Conservation (phyloP, 2,113 vertebrate species). For the Neolamprologus variostigma region DNA sequence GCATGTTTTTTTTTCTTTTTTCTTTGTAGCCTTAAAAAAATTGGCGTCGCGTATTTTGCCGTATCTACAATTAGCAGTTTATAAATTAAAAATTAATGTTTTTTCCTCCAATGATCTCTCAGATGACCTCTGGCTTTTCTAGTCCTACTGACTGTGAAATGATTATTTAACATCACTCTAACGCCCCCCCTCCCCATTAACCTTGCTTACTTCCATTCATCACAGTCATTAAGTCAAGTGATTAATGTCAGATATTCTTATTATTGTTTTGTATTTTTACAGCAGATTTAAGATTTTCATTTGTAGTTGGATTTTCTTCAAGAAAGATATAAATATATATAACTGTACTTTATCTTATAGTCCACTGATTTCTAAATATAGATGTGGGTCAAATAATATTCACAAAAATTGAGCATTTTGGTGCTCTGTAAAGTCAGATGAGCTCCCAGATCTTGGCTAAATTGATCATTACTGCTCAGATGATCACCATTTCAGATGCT, state of each 20-base stretch:
- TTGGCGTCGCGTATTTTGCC: neutral
- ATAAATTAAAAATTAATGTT: neutral
- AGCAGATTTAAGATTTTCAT: neutral
- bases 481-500: neutral
- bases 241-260: neutral
- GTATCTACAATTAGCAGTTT: neutral
- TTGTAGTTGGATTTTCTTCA: neutral
- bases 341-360: neutral
- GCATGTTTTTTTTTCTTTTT: neutral
- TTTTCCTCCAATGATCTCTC: neutral
- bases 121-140: neutral
- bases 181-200: conserved; percentile 14
- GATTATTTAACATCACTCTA: conserved; percentile 42
- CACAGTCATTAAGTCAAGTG: neutral
- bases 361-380: neutral
- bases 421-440: neutral
- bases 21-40: neutral
- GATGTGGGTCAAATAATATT: neutral
- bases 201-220: conserved; percentile 28
- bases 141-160: conserved; percentile 36
- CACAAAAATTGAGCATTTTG: neutral
- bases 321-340: neutral
- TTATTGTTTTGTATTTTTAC: neutral
- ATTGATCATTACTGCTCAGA: neutral
- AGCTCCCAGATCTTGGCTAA: neutral